Conservation (phyloP, 2,797 vertebrate species). For the Apogon talboti region DNA sequence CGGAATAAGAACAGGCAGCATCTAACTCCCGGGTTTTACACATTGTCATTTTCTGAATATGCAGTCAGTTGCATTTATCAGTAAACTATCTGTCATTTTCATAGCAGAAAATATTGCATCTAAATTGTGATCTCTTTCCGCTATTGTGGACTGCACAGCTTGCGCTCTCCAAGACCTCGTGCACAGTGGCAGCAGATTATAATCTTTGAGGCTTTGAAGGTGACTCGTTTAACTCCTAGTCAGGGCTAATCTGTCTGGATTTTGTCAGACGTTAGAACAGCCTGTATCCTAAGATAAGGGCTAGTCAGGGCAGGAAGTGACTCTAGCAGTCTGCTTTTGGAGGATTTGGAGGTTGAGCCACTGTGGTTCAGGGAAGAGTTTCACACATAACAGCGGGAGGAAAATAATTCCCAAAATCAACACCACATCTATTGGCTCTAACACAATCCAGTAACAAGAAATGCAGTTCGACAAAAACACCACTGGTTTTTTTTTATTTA, state of each 20-base stretch:
- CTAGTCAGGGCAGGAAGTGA: conserved; percentile 61
- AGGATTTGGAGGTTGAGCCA: conserved; percentile 75
- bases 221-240: conserved; percentile 82
- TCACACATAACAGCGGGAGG: conserved; percentile 51
- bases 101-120: conserved; percentile 64
- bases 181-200: conserved; percentile 68
- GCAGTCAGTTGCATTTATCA: conserved; percentile 40
- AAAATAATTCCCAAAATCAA: conserved; percentile 71
- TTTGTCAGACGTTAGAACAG: conserved; percentile 74
- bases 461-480: conserved; percentile 57
- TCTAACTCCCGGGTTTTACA: conserved; percentile 22
- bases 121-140: conserved; percentile 77
- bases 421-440: conserved; percentile 52
- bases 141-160: conserved; percentile 55
- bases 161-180: conserved; percentile 63
- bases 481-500: conserved; percentile 3
- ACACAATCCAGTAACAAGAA: conserved; percentile 59
- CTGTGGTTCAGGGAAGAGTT: conserved; percentile 53
- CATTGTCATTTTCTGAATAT: conserved; percentile 34
- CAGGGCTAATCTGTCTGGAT: conserved; percentile 83
- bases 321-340: conserved; percentile 52
- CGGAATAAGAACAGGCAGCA: conserved; percentile 7
- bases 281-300: conserved; percentile 83
- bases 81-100: conserved; percentile 48
- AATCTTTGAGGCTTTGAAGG: conserved; percentile 80